Percentiles rank a stretch among this genome's conserved stretches.
phyloP scores from a whole-genome alignment of 1,140 invertebrate species.

The Trichogramma pretiosum region DNA sequence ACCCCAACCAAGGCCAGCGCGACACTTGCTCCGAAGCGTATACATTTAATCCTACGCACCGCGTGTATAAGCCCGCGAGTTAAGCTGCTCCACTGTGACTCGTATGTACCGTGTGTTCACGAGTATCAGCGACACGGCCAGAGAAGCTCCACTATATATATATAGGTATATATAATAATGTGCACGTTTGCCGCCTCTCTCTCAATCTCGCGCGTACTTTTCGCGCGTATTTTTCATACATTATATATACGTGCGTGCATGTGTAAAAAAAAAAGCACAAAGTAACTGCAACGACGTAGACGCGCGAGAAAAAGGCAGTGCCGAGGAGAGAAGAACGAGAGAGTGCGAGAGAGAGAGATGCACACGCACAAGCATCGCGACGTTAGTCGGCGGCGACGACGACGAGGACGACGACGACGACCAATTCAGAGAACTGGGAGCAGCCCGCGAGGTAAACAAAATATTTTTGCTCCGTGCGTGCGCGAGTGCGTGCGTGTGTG shows the following conservation, averaged over 20 bases:
- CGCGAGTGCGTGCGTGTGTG: conserved; percentile 15
- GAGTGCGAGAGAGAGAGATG: conserved; percentile 6
- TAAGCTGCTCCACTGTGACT: too few species aligned
- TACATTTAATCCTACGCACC: too few species aligned
- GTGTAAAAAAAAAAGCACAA: conserved; percentile 7
- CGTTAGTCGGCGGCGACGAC: not conserved
- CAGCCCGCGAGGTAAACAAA: conserved; percentile 39
- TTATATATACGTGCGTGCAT: not conserved
- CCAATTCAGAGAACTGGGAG: conserved; percentile 42
- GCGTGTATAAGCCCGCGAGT: too few species aligned
- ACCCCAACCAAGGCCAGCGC: too few species aligned
- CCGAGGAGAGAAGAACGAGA: not conserved
- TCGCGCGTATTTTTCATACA: conserved; percentile 13
- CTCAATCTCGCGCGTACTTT: conserved; percentile 6
- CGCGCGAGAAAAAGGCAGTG: conserved; percentile 11
- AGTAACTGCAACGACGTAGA: not conserved
- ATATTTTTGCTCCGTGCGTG: conserved; percentile 34
- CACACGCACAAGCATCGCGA: not conserved
- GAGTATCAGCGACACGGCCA: too few species aligned
- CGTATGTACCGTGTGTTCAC: too few species aligned
- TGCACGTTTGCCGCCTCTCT: too few species aligned
- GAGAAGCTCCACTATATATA: too few species aligned
- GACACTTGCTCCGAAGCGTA: too few species aligned
- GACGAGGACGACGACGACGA: conserved; percentile 23
- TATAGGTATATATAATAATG: too few species aligned